Evolutionary conservation across 2,113 vertebrate species (phyloP).

Genomic region (Ancistrus triradiatus): DNA sequence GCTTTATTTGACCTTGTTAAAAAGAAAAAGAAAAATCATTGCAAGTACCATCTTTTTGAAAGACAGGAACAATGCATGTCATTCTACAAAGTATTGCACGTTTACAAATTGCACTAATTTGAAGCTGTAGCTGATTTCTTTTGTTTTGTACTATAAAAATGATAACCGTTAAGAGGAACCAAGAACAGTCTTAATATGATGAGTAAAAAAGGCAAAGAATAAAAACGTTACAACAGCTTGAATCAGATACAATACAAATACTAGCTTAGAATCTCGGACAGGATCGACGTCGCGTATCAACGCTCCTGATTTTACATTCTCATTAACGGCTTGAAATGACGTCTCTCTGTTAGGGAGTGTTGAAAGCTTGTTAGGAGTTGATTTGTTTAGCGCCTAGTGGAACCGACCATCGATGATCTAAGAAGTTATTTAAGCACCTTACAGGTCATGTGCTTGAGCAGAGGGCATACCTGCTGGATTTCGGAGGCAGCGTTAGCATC

Average conservation of each 20-base stretch:
- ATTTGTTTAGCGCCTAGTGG: neutral
- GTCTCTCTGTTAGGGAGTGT: neutral
- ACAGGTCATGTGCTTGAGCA: neutral
- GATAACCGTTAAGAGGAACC: constrained; percentile 48
- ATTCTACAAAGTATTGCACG: constrained; percentile 69
- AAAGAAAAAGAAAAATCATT: constrained; percentile 32
- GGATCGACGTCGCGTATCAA: no score
- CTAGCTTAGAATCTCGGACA: constrained; percentile 22
- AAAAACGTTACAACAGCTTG: constrained; percentile 45
- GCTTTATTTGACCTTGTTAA: constrained; percentile 24
- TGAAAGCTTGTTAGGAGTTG: neutral
- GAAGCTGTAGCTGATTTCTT: constrained; percentile 53
- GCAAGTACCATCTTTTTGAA: constrained; percentile 48
- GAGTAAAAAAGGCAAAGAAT: constrained; percentile 68
- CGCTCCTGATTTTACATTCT: neutral
- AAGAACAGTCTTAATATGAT: constrained; percentile 56
- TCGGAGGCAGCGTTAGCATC: neutral
- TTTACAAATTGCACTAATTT: constrained; percentile 56
- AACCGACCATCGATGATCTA: no score
- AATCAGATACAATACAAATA: constrained; percentile 31
- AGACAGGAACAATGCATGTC: constrained; percentile 54
- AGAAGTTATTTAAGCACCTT: no score
- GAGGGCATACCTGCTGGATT: neutral
- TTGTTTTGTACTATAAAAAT: constrained; percentile 32
- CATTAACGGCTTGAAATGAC: neutral